phyloP scores from a whole-genome alignment of 2,113 vertebrate species.

The Alces alces region DNA sequence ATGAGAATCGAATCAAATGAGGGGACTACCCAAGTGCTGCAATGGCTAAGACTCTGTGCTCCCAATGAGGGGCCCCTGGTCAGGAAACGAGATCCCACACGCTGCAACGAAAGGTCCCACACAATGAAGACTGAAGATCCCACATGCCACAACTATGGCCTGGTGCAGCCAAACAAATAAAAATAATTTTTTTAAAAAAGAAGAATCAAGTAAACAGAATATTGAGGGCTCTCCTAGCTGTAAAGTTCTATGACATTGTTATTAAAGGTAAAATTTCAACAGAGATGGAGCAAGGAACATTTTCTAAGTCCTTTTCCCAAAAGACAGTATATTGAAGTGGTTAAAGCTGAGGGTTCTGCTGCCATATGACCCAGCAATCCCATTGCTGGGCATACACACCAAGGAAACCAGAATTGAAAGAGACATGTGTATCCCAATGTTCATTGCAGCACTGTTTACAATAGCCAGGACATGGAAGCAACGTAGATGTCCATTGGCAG shows the following conservation, averaged over 20 bases:
- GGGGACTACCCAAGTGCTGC: neutral
- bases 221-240: neutral
- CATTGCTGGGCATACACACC: neutral
- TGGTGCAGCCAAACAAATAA: neutral
- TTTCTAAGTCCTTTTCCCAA: neutral
- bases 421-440: neutral
- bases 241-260: neutral
- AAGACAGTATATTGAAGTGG: neutral
- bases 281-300: neutral
- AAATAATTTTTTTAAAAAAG: neutral
- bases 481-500: neutral
- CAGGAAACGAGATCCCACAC: neutral
- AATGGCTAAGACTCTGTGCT: neutral
- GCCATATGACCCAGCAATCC: neutral
- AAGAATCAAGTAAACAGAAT: neutral
- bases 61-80: neutral
- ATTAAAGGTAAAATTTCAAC: constrained; percentile 7
- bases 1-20: neutral
- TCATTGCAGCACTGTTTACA: neutral
- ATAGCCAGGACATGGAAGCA: neutral
- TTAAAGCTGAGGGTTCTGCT: constrained; percentile 14
- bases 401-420: neutral
- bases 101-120: neutral
- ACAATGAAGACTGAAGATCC: neutral
- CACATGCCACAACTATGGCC: neutral